These are phyloP conservation scores for Gymnodraco acuticeps DNA, from an alignment of 2,797 vertebrate species.

Conservation along the genomic window DNA sequence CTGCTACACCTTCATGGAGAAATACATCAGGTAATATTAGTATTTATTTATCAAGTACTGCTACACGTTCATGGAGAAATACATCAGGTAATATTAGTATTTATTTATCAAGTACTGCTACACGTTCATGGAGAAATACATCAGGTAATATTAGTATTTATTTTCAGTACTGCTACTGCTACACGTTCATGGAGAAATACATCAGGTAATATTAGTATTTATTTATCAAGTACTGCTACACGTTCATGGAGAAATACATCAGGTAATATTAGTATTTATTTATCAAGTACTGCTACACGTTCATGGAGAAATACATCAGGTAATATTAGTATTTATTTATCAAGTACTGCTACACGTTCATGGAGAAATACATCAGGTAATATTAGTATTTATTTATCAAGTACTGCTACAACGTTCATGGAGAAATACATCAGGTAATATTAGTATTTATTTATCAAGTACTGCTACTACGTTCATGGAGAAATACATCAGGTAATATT, in stretches of 20 bases:
- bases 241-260: conserved; percentile 91
- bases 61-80: too few species aligned
- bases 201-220: conserved; percentile 82
- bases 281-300: conserved; percentile 93
- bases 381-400: conserved; percentile 64
- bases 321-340: conserved; percentile 64
- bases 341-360: conserved; percentile 93
- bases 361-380: conserved; percentile 91
- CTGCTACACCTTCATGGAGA: conserved; percentile 92
- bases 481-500: conserved; percentile 87
- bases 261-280: conserved; percentile 77
- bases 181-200: conserved; percentile 91
- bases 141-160: conserved; percentile 81
- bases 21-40: conserved; percentile 86
- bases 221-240: conserved; percentile 94
- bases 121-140: conserved; percentile 71
- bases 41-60: too few species aligned
- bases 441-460: conserved; percentile 80
- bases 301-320: conserved; percentile 92
- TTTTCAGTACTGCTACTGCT: too few species aligned
- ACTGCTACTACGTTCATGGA: conserved; percentile 93
- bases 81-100: too few species aligned
- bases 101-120: too few species aligned
- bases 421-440: conserved; percentile 89
- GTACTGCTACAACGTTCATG: conserved; percentile 93